phyloP scores from a whole-genome alignment of 2,797 vertebrate genomes.

The Spinibarbus caldwelli region DNA sequence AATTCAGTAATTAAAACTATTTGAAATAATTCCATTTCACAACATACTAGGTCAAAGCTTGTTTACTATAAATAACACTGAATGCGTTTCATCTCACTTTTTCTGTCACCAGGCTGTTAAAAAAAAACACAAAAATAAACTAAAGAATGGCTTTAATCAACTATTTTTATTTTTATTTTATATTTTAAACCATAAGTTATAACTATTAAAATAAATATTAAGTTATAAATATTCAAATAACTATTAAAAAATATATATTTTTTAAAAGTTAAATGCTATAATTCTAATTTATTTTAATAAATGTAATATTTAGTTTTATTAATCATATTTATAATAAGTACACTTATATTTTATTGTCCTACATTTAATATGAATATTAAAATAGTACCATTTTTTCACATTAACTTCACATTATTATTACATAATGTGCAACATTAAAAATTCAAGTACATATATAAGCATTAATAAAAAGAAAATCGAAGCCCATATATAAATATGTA shows the following conservation, averaged over 20 bases:
- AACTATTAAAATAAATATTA: background rate
- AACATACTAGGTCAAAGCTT: background rate
- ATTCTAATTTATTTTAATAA: background rate
- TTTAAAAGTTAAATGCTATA: background rate
- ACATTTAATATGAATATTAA: background rate
- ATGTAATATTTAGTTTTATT: background rate
- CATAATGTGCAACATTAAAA: background rate
- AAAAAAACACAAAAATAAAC: background rate
- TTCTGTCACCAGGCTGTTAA: background rate
- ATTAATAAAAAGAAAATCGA: too few relatives aligned
- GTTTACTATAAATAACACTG: constrained; percentile 15
- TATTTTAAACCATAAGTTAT: too few relatives aligned
- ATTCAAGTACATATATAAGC: background rate
- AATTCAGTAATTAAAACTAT: constrained; percentile 29
- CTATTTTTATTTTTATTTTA: too few relatives aligned
- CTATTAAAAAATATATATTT: background rate
- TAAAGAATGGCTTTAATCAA: background rate
- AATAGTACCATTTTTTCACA: background rate
- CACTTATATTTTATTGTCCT: background rate
- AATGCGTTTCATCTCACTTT: background rate
- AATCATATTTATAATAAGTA: background rate
- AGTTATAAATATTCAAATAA: too few relatives aligned
- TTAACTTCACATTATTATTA: background rate
- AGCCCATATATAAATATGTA: background rate
- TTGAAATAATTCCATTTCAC: constrained; percentile 3